These are phyloP conservation scores for Tridacna gigas DNA, from an alignment of 2,888 invertebrate species.

Conservation along the genomic window DNA sequence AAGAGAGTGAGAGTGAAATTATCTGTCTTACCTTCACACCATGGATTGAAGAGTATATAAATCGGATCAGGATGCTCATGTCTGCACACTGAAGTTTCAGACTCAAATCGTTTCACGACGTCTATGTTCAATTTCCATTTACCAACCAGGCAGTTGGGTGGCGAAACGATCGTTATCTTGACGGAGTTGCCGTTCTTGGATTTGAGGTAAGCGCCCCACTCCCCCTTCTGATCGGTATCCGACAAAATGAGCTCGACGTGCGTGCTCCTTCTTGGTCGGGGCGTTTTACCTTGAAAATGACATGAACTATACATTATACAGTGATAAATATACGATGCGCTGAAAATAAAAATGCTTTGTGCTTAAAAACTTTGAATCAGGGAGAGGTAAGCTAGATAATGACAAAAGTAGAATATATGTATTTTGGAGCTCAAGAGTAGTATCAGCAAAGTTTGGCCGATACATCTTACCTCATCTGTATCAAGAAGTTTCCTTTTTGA, in stretches of 20 bases:
- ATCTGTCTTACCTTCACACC: slow-evolving; percentile 90
- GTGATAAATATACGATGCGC: too few species aligned
- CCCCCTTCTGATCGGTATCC: slow-evolving; percentile 66
- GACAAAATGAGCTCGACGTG: slow-evolving; percentile 73
- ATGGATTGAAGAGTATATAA: slow-evolving; percentile 94
- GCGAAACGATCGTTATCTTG: slow-evolving; percentile 69
- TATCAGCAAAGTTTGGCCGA: too few species aligned
- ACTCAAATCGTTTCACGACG: slow-evolving; percentile 64
- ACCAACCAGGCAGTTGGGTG: slow-evolving; percentile 73
- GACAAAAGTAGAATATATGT: too few species aligned
- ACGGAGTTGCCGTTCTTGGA: slow-evolving; percentile 51
- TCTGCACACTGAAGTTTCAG: slow-evolving; percentile 49
- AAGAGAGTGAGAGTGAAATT: too few species aligned
- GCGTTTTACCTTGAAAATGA: slow-evolving; percentile 67
- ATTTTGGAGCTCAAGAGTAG: too few species aligned
- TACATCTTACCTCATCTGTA: too few species aligned
- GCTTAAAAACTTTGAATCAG: too few species aligned
- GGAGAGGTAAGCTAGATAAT: too few species aligned
- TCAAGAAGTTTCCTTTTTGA: too few species aligned
- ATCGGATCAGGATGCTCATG: slow-evolving; percentile 86
- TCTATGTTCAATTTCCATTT: slow-evolving; percentile 78
- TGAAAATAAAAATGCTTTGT: too few species aligned
- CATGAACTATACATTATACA: not conserved
- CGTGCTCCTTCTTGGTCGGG: slow-evolving; percentile 72
- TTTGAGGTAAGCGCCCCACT: slow-evolving; percentile 76